These are phyloP conservation scores for Aphidius colemani DNA, from an alignment of 2,888 invertebrate species.

Conservation along the genomic window DNA sequence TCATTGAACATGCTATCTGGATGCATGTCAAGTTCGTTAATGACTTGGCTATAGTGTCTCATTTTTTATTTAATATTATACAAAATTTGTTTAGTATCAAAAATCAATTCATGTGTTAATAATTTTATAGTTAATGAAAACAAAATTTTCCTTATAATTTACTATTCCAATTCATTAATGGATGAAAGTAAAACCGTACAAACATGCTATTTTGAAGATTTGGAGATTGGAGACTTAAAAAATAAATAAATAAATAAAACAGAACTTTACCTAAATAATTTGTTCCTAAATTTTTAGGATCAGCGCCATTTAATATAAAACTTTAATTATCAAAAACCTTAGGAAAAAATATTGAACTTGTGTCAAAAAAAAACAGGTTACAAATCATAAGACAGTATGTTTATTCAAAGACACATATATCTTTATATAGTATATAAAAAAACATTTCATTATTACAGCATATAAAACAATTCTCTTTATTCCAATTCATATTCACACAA, in stretches of 20 bases:
- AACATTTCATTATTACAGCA: slow-evolving; percentile 59
- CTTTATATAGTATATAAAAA: slow-evolving; percentile 60
- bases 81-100: too few species aligned
- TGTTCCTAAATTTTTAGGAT: too few species aligned
- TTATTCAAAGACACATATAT: slow-evolving; percentile 35
- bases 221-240: too few species aligned
- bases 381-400: slow-evolving; percentile 1
- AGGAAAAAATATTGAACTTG: too few species aligned
- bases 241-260: too few species aligned
- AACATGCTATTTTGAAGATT: too few species aligned
- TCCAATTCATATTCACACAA: slow-evolving; percentile 59
- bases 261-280: too few species aligned
- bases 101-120: slow-evolving; percentile 6
- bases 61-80: slow-evolving; percentile 31
- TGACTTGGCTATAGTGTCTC: slow-evolving; percentile 40
- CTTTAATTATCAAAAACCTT: too few species aligned
- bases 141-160: too few species aligned
- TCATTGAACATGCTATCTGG: slow-evolving; percentile 49
- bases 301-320: too few species aligned
- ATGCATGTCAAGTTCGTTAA: slow-evolving; percentile 43
- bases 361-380: neutral
- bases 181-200: too few species aligned
- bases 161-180: too few species aligned
- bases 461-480: slow-evolving; percentile 62
- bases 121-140: neutral